Evolutionary conservation across 2,797 vertebrate species (phyloP).

Genomic region (Centroberyx gerrardi): DNA sequence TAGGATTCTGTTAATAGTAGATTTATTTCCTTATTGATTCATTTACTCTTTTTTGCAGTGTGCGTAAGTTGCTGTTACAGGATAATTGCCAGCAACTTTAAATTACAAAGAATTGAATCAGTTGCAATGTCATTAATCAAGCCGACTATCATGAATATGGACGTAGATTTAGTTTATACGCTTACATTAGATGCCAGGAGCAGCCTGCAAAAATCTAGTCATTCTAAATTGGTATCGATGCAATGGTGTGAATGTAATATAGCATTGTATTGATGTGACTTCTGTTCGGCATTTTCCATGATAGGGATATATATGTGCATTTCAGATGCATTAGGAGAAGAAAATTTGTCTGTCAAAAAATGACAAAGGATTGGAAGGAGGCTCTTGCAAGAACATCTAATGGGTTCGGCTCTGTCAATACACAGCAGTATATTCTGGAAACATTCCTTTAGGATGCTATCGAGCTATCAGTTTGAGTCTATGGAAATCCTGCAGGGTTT

Average conservation of each 20-base stretch:
- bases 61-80: slow-evolving; percentile 73
- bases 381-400: slow-evolving; percentile 47
- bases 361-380: slow-evolving; percentile 33
- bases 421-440: slow-evolving; percentile 58
- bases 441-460: slow-evolving; percentile 56
- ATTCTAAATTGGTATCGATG: slow-evolving; percentile 65
- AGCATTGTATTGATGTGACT: slow-evolving; percentile 32
- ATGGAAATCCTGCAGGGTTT: slow-evolving; percentile 53
- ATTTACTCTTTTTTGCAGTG: slow-evolving; percentile 67
- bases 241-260: slow-evolving; percentile 26
- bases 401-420: slow-evolving; percentile 51
- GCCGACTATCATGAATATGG: slow-evolving; percentile 65
- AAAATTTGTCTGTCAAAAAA: slow-evolving; percentile 35
- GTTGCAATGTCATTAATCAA: slow-evolving; percentile 74
- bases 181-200: slow-evolving; percentile 50
- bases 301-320: slow-evolving; percentile 15
- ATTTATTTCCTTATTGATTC: slow-evolving; percentile 81
- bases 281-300: slow-evolving; percentile 24
- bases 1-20: slow-evolving; percentile 82
- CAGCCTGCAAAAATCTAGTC: slow-evolving; percentile 42
- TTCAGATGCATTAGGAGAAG: slow-evolving; percentile 13
- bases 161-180: slow-evolving; percentile 63
- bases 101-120: slow-evolving; percentile 70
- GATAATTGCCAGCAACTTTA: slow-evolving; percentile 74
- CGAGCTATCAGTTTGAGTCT: slow-evolving; percentile 61